Evolutionary conservation across 1,140 invertebrate genomes (phyloP), one percentile per base, ranked within the genome.

Genomic region (Dryas iulia): DNA sequence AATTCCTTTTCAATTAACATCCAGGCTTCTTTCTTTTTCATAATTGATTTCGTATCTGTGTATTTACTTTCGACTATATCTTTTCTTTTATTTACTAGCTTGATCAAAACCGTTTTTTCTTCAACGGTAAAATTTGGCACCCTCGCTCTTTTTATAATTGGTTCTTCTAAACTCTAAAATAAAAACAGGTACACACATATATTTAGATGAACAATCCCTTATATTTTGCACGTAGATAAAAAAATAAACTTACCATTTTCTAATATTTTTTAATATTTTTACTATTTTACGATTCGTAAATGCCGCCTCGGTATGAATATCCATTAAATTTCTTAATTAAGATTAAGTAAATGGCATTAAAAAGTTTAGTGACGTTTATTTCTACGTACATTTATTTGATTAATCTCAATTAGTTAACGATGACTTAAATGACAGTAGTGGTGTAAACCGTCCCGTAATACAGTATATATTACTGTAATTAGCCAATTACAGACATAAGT

Each of bases 1-100:
- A 47, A 47, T 47, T 47, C 39, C 39, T 47, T 47, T 47, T 47
- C 39, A 8, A 47, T 47, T n/a, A 47, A 47, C 39, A 47, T 47
- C 39, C 39, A 47, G 39, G 18, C 39, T 47, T 47, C 39, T 47
- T 47, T 47, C 18, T 47, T 47, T 47, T 47, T 47, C 1, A 47
- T 47, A 21, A 47, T 47, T 8, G 39, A 47, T 47, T 47, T 47
- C 18, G 39, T 47, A 47, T 47, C 39, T 21, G 39, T 47, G 21
- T 47, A 47, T 21, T 47, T 47, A 21, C 39, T 21, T 47, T 47
- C 39, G n/a, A 47, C 21, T 2, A 47, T 47, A 18, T 47, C 39
- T 47, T 47, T 47, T 10, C 18, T 47, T 47, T 47, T 47, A 47
- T 47, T 47, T 18, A 47, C 39, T 7, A 47, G 14, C 4, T 47